Base-by-base conservation (phyloP, 2,888 invertebrate genomes). In the Caenorhabditis imperialis region DNA sequence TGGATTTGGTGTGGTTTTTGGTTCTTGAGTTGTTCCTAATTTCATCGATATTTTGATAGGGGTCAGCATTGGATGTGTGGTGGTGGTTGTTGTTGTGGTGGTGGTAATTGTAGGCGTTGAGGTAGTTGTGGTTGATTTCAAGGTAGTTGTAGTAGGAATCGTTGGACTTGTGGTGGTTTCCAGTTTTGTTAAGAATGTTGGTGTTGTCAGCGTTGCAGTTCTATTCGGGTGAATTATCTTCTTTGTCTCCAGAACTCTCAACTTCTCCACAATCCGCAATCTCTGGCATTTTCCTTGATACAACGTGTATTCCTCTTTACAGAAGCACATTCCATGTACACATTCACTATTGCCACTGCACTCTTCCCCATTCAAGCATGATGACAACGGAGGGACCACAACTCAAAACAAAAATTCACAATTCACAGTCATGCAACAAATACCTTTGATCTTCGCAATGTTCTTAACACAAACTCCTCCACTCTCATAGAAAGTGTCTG, bases 321-420 rank as follows among this genome's bases (percentile, higher is more conserved):
- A 85, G 74, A 81, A 78, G 44, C 85, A 84, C 47, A 84, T 48
- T 12, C 81, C 83, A 61, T 81, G 79, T 35, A 78, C 61, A 55
- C 86, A 86, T 47, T 78, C 75, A 53, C 82, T 82, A 37, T 79
- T 79, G 18, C 84, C 83, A 37, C 75, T 70, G 61, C 86, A 86
- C n/a, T 82, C 74, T 54, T 83, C 83, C 3, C 83, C 84, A 48
- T 73, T 55, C 25, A 70, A 60, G 44, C 84, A 84, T 12, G 81
- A 78, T 4, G 82, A 79, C 8, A 82, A 69, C 2, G 84, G 83
- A 14, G 81, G 79, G 8, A 84, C 84, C 71, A 72, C 40, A 72
- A 65, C 62, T 58, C 10, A 33, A 74, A 71, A 35, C 12, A 12
- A 45, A 30, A 38, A 25, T 3, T 10, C 14, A 47, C 20, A 22